Percentiles rank a stretch among this genome's conserved stretches.
Conservation (phyloP, 2,888 invertebrate genomes). For the Atrina japonica region DNA sequence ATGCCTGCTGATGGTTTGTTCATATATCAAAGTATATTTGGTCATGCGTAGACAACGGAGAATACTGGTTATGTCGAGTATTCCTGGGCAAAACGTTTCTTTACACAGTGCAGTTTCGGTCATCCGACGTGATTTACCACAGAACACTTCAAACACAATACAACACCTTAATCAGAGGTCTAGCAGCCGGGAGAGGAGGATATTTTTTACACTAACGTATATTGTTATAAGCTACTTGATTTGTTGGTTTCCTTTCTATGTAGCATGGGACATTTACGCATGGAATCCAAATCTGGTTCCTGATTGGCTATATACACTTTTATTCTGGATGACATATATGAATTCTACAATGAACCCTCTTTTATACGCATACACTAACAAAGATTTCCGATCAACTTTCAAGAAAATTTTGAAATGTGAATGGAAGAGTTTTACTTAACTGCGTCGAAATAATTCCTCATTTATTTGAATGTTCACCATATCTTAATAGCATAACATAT, state of each 20-base stretch:
- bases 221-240: conserved; percentile 50
- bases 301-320: conserved; percentile 53
- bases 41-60: conserved; percentile 55
- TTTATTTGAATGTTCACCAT: too few relatives aligned
- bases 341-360: conserved; percentile 59
- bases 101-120: neutral
- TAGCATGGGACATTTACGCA: conserved; percentile 56
- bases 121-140: neutral
- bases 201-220: conserved; percentile 56
- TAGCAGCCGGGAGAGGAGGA: conserved; percentile 43
- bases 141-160: neutral
- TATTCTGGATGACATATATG: conserved; percentile 59
- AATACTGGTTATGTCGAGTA: neutral
- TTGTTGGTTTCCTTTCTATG: conserved; percentile 60
- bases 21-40: conserved; percentile 66
- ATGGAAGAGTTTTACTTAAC: too few relatives aligned
- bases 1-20: conserved; percentile 66
- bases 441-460: too few relatives aligned
- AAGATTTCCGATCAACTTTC: conserved; percentile 53
- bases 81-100: neutral
- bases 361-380: conserved; percentile 56
- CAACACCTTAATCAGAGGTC: conserved; percentile 9
- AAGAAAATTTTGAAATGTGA: conserved; percentile 38
- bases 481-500: too few relatives aligned
- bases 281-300: conserved; percentile 55